Base-by-base conservation (phyloP, 2,888 invertebrate species). In the Luperina nickerlii region DNA sequence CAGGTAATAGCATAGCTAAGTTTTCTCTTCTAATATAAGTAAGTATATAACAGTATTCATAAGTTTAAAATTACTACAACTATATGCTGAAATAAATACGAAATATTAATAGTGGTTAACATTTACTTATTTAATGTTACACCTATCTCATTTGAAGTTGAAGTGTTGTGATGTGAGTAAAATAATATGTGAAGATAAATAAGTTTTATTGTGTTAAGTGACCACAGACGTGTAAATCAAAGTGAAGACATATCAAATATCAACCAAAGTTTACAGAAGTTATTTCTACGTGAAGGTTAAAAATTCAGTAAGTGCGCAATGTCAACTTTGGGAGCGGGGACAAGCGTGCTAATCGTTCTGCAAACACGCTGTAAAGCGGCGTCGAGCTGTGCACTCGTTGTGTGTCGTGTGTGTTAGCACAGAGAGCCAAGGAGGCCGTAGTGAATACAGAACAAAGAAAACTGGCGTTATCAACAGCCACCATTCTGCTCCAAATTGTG, bases 221-320 rank as follows among this genome's bases (percentile, higher is more conserved):
- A 89, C 83, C 70, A 85, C 86, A 90, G 88, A 90, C 87, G 91
- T 90, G 87, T 85, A 85, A 90, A 89, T 90, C 82, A 88, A 86
- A 91, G 91, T 91, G 90, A 90, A 91, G 91, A 92, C 92, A 90
- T 91, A 90, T 86, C 89, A 91, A 92, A 93, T 91, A 92, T 86
- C n/a, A 79, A 84, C 88, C 86, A 81, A 89, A 92, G 94, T 95
- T 94, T 93, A 91, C 93, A 87, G 79, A 93, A 94, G 90, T 93
- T 93, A 94, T 95, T 95, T 93, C 88, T 92, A 93, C 90, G 90
- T 90, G 91, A 95, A 96, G 95, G 95, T 95, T 95, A 93, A 93
- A 94, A 94, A 95, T 94, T 95, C 94, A 89, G 93, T 94, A 94
- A 95, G 95, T 95, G 95, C 93, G 95, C 94, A 95, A 96, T 96